A percentile compares a stretch with the other conserved stretches of the same genome.
These are phyloP conservation scores for Ciona savignyi DNA, from an alignment of 23 tunicate genomes.

Conservation along the genomic window DNA sequence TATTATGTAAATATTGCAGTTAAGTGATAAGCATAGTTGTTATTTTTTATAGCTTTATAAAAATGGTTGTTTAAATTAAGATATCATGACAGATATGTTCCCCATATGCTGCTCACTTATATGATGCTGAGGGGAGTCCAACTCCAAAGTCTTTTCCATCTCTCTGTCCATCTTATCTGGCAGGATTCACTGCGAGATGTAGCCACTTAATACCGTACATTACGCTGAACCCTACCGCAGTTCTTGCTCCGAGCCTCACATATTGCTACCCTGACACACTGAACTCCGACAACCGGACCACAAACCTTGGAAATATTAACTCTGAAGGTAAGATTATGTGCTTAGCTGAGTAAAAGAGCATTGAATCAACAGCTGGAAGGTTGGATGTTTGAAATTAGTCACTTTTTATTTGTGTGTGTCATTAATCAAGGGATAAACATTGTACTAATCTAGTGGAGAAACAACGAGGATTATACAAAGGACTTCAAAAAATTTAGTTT, in stretches of 20 bases:
- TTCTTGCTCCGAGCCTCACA: conserved; percentile 14
- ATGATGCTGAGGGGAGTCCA: conserved; percentile 46
- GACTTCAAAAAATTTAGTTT: too few species aligned
- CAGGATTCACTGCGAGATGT: not conserved
- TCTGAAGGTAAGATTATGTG: conserved; percentile 8
- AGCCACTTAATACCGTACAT: conserved; percentile 1
- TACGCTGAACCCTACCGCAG: not conserved
- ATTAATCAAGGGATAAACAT: too few species aligned
- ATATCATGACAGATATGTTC: conserved; percentile 89
- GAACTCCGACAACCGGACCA: conserved; percentile 3
- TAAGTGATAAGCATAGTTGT: not conserved
- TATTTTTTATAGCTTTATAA: too few species aligned
- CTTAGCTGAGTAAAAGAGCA: too few species aligned
- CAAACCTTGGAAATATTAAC: conserved; percentile 14
- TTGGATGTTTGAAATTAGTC: too few species aligned
- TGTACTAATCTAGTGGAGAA: too few species aligned
- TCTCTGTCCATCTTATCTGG: conserved; percentile 33
- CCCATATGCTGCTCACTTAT: conserved; percentile 83
- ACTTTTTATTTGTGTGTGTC: too few species aligned
- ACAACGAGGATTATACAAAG: too few species aligned
- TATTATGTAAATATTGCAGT: not conserved
- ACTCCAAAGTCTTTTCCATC: conserved; percentile 37
- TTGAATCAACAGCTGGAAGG: too few species aligned
- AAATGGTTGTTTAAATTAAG: too few species aligned
- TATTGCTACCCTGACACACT: conserved; percentile 61